Percentiles rank a stretch among this genome's conserved stretches.
Evolutionary conservation across 37 sponge, comb jelly and placozoan genomes (phyloP).

Genomic region (Eunapius fragilis): DNA sequence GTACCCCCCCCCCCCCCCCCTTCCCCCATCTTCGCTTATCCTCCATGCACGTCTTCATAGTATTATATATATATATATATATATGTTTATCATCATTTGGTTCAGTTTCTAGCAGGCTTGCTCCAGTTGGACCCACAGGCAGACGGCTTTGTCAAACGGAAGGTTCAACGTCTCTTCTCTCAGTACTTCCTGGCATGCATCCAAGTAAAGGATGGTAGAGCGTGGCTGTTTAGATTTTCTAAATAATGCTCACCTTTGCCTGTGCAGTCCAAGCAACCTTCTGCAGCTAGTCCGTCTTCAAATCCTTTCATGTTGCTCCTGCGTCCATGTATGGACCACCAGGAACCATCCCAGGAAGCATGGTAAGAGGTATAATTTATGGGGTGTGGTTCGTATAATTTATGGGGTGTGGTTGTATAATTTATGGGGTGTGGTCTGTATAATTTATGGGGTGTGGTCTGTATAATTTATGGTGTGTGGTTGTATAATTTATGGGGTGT

Average conservation of each 20-base stretch:
- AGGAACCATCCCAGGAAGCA: too few relatives aligned
- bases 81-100: too few relatives aligned
- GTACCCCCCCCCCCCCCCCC: not conserved
- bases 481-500: too few relatives aligned
- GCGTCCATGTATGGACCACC: too few relatives aligned
- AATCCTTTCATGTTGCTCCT: constrained; percentile 24
- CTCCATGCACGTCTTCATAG: too few relatives aligned
- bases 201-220: constrained; percentile 3
- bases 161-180: constrained; percentile 55
- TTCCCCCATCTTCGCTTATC: not conserved
- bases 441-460: not conserved
- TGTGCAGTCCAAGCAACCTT: not conserved
- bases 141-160: constrained; percentile 54
- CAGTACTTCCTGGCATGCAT: constrained; percentile 40
- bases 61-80: too few relatives aligned
- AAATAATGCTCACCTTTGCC: not conserved
- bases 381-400: too few relatives aligned
- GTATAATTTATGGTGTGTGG: not conserved
- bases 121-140: constrained; percentile 37
- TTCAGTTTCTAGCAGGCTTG: constrained; percentile 48
- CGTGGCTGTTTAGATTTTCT: not conserved
- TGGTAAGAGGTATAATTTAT: too few relatives aligned
- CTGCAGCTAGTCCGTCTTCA: not conserved
- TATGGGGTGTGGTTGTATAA: too few relatives aligned
- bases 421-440: too few relatives aligned